A percentile compares a stretch with the other conserved stretches of the same genome.
phyloP scores from a whole-genome alignment of 1,140 invertebrate genomes.

The Microplitis mediator region DNA sequence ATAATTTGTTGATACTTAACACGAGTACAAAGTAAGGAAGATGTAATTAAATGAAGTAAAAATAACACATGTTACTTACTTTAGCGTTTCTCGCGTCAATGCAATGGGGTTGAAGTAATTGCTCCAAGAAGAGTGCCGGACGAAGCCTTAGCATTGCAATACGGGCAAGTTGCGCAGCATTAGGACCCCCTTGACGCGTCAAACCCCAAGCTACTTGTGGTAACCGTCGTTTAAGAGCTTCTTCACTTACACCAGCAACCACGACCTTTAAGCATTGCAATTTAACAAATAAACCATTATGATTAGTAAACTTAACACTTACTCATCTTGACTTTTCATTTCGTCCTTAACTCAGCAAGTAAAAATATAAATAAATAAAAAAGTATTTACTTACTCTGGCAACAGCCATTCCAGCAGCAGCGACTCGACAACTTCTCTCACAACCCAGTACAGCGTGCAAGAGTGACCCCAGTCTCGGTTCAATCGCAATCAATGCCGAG shows the following conservation, averaged over 20 bases:
- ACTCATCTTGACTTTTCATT: neutral
- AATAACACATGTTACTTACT: constrained; percentile 43
- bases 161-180: constrained; percentile 66
- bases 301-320: too few species aligned
- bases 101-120: constrained; percentile 69
- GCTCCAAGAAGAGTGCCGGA: constrained; percentile 68
- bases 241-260: constrained; percentile 49
- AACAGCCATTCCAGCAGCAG: constrained; percentile 65
- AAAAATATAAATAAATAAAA: neutral
- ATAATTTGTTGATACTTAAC: too few species aligned
- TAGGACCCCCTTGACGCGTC: constrained; percentile 67
- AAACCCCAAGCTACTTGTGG: constrained; percentile 64
- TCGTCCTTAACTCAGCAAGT: neutral
- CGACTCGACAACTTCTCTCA: constrained; percentile 68
- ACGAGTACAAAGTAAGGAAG: too few species aligned
- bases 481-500: constrained; percentile 61
- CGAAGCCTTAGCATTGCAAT: constrained; percentile 71
- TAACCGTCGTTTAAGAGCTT: constrained; percentile 56
- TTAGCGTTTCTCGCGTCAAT: constrained; percentile 70
- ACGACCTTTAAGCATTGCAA: constrained; percentile 48
- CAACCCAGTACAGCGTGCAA: constrained; percentile 67
- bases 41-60: neutral
- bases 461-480: constrained; percentile 69
- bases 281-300: constrained; percentile 30
- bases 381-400: constrained; percentile 47